Conservation (phyloP, 2,797 vertebrate genomes). For the Geotria australis region DNA sequence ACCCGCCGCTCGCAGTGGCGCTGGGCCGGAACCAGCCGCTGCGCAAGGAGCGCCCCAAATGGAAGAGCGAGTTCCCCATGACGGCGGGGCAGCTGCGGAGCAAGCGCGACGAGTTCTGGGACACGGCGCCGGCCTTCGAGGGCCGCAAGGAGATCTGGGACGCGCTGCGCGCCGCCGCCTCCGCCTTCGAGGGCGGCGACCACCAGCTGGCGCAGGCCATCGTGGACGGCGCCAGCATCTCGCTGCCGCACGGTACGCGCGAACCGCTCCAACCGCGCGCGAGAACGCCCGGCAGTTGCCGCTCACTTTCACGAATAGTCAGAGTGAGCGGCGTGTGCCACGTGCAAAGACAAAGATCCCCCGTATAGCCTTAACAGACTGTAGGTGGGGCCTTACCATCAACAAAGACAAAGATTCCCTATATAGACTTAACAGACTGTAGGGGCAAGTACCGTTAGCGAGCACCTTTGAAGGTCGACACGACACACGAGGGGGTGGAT, state of each 20-base stretch:
- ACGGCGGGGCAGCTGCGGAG: slow-evolving; percentile 68
- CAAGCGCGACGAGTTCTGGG: slow-evolving; percentile 89
- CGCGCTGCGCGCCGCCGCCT: slow-evolving; percentile 56
- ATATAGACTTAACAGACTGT: no score
- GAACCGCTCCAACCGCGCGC: no score
- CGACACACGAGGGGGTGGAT: no score
- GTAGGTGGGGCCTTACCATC: no score
- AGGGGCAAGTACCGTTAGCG: no score
- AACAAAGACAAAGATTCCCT: no score
- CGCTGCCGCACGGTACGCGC: slow-evolving; percentile 56
- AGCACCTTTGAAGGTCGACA: no score
- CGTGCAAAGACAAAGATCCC: no score
- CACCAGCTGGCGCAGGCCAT: slow-evolving; percentile 78
- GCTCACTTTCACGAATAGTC: no score
- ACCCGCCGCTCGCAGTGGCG: not conserved
- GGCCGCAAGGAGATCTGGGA: slow-evolving; percentile 97
- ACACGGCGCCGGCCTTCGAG: slow-evolving; percentile 71
- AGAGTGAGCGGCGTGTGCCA: no score
- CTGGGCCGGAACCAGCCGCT: slow-evolving; percentile 66
- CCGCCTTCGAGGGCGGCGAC: slow-evolving; percentile 54
- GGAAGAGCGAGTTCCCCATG: slow-evolving; percentile 90
- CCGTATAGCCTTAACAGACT: no score
- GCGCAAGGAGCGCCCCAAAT: slow-evolving; percentile 65
- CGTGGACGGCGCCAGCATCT: slow-evolving; percentile 79
- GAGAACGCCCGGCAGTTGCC: no score